A percentile compares a stretch with the other conserved stretches of the same genome.
These are phyloP conservation scores for Lithophane socia DNA, from an alignment of 2,888 invertebrate genomes.

Conservation along the genomic window DNA sequence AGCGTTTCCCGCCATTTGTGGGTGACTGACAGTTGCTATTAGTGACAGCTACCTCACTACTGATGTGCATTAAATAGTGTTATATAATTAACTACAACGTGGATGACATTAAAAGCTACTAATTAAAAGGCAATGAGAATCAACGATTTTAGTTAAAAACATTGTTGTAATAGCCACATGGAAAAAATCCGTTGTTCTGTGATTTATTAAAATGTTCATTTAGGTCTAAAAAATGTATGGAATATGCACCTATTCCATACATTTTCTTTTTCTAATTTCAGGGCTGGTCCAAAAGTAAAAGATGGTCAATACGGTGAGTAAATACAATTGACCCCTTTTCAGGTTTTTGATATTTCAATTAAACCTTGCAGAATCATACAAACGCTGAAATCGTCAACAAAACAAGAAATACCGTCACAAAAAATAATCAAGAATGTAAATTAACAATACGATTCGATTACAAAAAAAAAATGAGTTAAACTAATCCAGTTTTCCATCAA, in stretches of 20 bases:
- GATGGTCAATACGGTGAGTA: not conserved
- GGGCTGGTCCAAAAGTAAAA: not conserved
- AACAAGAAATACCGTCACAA: not conserved
- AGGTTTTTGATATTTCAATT: not conserved
- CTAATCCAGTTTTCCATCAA: conserved; percentile 47
- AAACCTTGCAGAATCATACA: not conserved
- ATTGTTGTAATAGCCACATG: too few species aligned
- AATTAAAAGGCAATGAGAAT: not conserved
- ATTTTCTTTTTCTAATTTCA: not conserved
- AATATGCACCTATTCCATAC: too few species aligned
- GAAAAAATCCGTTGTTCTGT: not conserved
- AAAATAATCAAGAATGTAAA: conserved; percentile 15
- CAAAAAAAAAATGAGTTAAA: conserved; percentile 29
- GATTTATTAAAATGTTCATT: not conserved
- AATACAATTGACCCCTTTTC: not conserved
- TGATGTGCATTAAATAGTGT: not conserved
- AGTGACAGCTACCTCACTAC: not conserved
- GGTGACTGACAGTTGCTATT: not conserved
- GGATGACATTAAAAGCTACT: not conserved
- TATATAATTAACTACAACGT: too few species aligned
- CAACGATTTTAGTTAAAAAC: too few species aligned
- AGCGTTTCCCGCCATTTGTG: not conserved
- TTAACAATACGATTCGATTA: conserved; percentile 7
- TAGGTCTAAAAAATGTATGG: not conserved
- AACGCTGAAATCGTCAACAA: not conserved